phyloP scores from a whole-genome alignment of 1,140 invertebrate genomes.

The Heliconius congener region DNA sequence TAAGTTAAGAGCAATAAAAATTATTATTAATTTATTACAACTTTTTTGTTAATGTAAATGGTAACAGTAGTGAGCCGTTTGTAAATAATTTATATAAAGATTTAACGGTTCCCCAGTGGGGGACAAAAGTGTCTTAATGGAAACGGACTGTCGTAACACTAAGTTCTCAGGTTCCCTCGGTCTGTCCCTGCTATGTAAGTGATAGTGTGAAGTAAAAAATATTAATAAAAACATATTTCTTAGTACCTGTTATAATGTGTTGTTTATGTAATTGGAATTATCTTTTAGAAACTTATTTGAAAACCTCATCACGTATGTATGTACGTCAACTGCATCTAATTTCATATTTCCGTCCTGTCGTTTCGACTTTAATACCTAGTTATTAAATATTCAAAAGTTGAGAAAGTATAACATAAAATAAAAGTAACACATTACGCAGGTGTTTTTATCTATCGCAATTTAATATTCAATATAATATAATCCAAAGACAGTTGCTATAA shows the following conservation, averaged over 20 bases:
- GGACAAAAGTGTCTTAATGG: too few relatives aligned
- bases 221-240: background rate
- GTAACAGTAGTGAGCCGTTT: background rate
- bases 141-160: too few relatives aligned
- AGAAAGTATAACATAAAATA: background rate
- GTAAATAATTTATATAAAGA: background rate
- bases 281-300: background rate
- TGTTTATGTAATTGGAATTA: background rate
- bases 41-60: too few relatives aligned
- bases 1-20: background rate
- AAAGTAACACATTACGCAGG: background rate
- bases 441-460: background rate
- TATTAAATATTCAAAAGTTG: background rate
- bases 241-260: background rate
- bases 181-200: too few relatives aligned
- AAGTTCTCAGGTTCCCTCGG: too few relatives aligned
- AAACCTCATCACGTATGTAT: background rate
- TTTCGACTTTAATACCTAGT: background rate
- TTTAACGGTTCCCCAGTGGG: background rate
- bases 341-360: background rate
- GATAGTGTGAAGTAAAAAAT: too few relatives aligned
- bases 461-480: background rate
- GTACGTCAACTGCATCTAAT: conserved; percentile 5
- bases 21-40: too few relatives aligned
- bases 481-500: too few relatives aligned